Conservation (phyloP, 2,888 invertebrate genomes). For the Epinotia brunnichana region DNA sequence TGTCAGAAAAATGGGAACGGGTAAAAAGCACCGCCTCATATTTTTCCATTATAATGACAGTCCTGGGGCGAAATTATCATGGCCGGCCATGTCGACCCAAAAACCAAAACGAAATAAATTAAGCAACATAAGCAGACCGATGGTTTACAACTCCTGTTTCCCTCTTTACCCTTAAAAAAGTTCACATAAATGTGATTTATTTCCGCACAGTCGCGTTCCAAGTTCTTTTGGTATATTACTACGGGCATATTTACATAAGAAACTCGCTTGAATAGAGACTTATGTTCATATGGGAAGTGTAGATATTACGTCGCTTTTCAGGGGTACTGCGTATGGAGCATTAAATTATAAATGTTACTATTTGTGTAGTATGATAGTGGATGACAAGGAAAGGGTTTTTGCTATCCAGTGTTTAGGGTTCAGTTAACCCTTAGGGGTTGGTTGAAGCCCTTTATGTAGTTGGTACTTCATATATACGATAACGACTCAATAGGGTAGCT, state of each 20-base stretch:
- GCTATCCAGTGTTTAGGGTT: constrained; percentile 7
- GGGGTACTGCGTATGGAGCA: not conserved
- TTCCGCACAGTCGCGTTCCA: constrained; percentile 57
- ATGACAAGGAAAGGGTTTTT: constrained; percentile 41
- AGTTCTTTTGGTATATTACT: constrained; percentile 61
- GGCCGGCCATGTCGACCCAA: constrained; percentile 23
- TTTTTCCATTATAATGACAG: not conserved
- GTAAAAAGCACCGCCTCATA: not conserved
- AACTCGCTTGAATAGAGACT: not conserved
- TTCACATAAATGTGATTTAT: constrained; percentile 72
- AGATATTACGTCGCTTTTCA: not conserved
- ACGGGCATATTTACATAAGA: constrained; percentile 67
- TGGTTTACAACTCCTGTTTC: constrained; percentile 46
- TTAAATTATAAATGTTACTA: constrained; percentile 51
- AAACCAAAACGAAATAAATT: constrained; percentile 49
- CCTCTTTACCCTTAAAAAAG: constrained; percentile 56
- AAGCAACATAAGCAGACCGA: constrained; percentile 45
- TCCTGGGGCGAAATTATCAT: constrained; percentile 14
- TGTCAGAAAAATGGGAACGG: not conserved
- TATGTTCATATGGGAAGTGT: not conserved
- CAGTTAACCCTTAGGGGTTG: constrained; percentile 1
- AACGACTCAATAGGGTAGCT: too few species aligned
- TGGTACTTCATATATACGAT: not conserved
- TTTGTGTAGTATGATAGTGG: constrained; percentile 54
- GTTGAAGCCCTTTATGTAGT: not conserved